phyloP scores from a whole-genome alignment of 53 echinoderm and acorn worm genomes.

The Antedon mediterranea region DNA sequence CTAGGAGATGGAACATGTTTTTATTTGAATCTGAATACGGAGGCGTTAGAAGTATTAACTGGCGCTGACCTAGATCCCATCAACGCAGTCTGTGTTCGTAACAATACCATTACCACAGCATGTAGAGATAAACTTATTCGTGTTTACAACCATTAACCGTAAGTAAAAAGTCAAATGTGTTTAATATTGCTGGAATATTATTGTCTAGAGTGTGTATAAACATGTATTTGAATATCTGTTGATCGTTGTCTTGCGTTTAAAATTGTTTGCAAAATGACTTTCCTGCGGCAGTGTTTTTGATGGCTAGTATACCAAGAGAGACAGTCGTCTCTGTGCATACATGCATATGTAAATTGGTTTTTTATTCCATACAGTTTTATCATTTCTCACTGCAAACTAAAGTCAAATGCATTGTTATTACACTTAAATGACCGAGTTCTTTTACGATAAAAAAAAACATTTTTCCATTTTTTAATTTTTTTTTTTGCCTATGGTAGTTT shows the following conservation, averaged over 20 bases:
- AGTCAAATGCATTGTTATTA: too few relatives aligned
- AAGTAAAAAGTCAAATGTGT: neutral
- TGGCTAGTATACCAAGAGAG: neutral
- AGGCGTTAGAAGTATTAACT: slow-evolving; percentile 51
- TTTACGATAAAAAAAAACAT: too few relatives aligned
- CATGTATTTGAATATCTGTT: neutral
- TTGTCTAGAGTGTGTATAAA: neutral
- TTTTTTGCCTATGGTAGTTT: too few relatives aligned
- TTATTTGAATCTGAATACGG: slow-evolving; percentile 31
- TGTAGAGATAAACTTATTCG: slow-evolving; percentile 67
- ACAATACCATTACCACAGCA: slow-evolving; percentile 64
- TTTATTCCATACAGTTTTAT: too few relatives aligned
- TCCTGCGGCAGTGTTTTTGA: neutral
- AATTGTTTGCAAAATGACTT: neutral
- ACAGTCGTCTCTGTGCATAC: neutral
- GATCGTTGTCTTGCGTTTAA: neutral
- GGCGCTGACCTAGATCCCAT: slow-evolving; percentile 83
- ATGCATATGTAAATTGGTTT: too few relatives aligned
- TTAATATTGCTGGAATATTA: neutral
- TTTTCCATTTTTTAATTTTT: too few relatives aligned
- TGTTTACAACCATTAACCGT: slow-evolving; percentile 16
- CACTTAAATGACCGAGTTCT: too few relatives aligned
- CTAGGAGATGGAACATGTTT: slow-evolving; percentile 84
- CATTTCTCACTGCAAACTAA: too few relatives aligned
- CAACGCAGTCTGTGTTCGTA: slow-evolving; percentile 42